These are phyloP conservation scores for Chlorops oryzae DNA, from an alignment of 1,140 invertebrate genomes.

Conservation along the genomic window DNA sequence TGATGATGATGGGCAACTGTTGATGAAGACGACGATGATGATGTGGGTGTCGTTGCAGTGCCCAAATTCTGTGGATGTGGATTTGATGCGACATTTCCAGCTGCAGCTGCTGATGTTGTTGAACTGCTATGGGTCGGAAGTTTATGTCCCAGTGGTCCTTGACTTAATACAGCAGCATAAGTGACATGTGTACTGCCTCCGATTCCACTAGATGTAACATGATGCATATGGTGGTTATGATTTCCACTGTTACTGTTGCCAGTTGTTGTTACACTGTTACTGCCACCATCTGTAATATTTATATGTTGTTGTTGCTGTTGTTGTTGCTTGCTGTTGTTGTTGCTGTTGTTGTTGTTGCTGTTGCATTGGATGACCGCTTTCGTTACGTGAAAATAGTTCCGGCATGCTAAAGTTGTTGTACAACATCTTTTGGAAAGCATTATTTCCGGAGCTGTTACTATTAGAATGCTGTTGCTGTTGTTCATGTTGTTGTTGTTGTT, in stretches of 20 bases:
- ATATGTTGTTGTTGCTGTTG: conserved; percentile 19
- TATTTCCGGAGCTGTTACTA: neutral
- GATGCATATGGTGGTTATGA: too few relatives aligned
- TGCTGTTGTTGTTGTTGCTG: conserved; percentile 19
- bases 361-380: conserved; percentile 18
- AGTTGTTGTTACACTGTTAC: neutral
- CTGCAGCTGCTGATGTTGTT: conserved; percentile 15
- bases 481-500: conserved; percentile 26
- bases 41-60: conserved; percentile 8
- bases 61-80: conserved; percentile 9
- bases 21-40: conserved; percentile 9
- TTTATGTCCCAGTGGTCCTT: conserved; percentile 42
- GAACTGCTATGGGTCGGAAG: conserved; percentile 12
- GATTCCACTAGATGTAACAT: conserved; percentile 13
- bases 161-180: conserved; percentile 49
- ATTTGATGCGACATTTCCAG: neutral
- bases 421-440: conserved; percentile 24
- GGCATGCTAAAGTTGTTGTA: conserved; percentile 37
- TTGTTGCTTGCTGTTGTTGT: conserved; percentile 30
- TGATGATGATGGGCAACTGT: conserved; percentile 9
- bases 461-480: neutral
- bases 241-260: conserved; percentile 21
- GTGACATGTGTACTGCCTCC: conserved; percentile 42
- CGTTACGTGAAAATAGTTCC: conserved; percentile 28
- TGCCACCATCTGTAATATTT: conserved; percentile 11